Base-by-base conservation (phyloP, 2,888 invertebrate genomes). In the Brachylomia viminalis region DNA sequence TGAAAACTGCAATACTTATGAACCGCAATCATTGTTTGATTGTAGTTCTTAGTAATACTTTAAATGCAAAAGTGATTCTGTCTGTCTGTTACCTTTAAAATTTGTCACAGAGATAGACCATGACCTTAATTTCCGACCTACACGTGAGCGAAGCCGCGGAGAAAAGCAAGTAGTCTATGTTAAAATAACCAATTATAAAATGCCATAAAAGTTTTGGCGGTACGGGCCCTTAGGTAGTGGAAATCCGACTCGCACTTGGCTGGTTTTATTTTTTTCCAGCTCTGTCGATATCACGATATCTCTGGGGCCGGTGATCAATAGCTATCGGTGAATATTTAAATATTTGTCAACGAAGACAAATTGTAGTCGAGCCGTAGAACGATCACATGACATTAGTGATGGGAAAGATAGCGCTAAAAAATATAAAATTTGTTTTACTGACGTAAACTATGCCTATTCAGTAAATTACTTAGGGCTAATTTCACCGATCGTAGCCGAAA, bases 261-360 rank as follows among this genome's bases (percentile, higher is more conserved):
- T 1, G 1, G 20, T 59, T 78, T 79, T 0, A 56, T 47, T 81
- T 88, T 87, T 86, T 79, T 71, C 47, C 64, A 80, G 72, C 72
- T 68, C 61, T 80, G 65, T 77, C 72, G 68, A 86, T 84, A 75
- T 83, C 80, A 78, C 77, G 66, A 85, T 84, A 80, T 85, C 83
- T 85, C 81, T 81, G 54, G 80, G 72, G 84, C 69, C 77, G 56
- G 87, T 92, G 92, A 93, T 92, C 88, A 92, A 92, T 92, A 87
- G 89, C 85, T 86, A 86, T 83, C 87, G 85, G 84, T 86, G 86
- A 87, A 87, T 88, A 92, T 92, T 92, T 92, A 91, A 92, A 93
- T 93, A 92, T 92, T 92, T 91, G 91, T 90, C 90, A 92, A 90
- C 91, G 90, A 90, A 90, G 91, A 92, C 88, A 89, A 90, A 91